Evolutionary conservation across 2,888 invertebrate species (phyloP).

Genomic region (Yponomeuta cagnagella): DNA sequence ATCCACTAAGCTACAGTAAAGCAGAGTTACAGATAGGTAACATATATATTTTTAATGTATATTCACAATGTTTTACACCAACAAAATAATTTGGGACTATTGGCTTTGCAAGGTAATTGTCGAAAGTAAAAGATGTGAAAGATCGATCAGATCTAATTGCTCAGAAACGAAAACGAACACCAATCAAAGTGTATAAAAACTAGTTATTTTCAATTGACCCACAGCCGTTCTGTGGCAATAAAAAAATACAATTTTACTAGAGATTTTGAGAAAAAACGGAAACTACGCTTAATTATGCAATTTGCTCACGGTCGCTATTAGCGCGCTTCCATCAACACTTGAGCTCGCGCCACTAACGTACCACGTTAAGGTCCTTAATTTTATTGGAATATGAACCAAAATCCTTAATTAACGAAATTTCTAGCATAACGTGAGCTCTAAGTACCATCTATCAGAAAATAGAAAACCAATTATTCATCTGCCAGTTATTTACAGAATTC

Average conservation of each 20-base stretch:
- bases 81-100: too few species aligned
- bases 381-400: too few species aligned
- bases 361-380: too few species aligned
- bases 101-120: background rate
- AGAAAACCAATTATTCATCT: too few species aligned
- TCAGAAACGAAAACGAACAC: background rate
- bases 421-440: too few species aligned
- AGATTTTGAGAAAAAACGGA: background rate
- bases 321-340: background rate
- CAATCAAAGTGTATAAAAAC: slow-evolving; percentile 3
- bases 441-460: too few species aligned
- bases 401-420: too few species aligned
- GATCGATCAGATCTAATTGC: background rate
- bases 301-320: background rate
- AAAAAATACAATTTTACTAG: background rate
- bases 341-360: too few species aligned
- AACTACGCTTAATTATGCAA: background rate
- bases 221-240: background rate
- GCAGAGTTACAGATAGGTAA: too few species aligned
- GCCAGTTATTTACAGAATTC: too few species aligned
- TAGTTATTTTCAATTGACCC: slow-evolving; percentile 1
- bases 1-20: too few species aligned
- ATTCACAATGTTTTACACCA: background rate
- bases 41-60: too few species aligned
- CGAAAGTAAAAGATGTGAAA: background rate